Conservation (phyloP, 2,113 vertebrate species). For the Vidua macroura region DNA sequence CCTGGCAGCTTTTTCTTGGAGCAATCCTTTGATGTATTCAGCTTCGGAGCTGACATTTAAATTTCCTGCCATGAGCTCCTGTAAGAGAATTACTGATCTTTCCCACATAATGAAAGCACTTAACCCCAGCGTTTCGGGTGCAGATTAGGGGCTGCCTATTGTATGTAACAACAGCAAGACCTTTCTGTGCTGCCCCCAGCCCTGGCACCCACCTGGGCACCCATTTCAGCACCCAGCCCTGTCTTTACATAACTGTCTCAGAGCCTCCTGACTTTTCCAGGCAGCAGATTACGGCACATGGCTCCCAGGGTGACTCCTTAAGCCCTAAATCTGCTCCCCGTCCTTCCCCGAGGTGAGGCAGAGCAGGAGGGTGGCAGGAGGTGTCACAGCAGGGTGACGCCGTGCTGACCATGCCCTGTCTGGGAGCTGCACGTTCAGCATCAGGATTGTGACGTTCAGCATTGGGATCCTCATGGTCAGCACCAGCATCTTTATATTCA, state of each 20-base stretch:
- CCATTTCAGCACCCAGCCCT: background rate
- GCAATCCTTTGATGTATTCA: rapidly evolving
- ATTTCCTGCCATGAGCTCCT: rapidly evolving
- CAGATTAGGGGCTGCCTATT: background rate
- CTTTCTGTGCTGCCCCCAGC: background rate
- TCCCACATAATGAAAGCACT: rapidly evolving
- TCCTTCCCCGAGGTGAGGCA: background rate
- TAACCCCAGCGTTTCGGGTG: rapidly evolving
- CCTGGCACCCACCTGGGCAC: background rate
- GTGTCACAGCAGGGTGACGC: background rate
- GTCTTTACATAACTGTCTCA: background rate
- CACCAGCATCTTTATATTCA: background rate
- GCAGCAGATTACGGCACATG: background rate
- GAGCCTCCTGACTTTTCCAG: background rate
- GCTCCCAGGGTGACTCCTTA: background rate
- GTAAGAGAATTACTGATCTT: background rate
- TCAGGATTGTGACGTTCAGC: too few relatives aligned
- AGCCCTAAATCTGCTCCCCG: conserved; percentile 21
- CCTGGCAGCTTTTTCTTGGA: background rate
- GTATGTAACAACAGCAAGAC: rapidly evolving
- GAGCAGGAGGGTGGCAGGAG: background rate
- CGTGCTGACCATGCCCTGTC: rapidly evolving
- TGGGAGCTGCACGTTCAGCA: rapidly evolving
- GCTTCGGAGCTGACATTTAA: background rate
- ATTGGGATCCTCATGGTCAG: background rate